Evolutionary conservation across 2,888 invertebrate genomes (phyloP), one percentile per base, ranked within the genome.

Genomic region (Heliconius sara): DNA sequence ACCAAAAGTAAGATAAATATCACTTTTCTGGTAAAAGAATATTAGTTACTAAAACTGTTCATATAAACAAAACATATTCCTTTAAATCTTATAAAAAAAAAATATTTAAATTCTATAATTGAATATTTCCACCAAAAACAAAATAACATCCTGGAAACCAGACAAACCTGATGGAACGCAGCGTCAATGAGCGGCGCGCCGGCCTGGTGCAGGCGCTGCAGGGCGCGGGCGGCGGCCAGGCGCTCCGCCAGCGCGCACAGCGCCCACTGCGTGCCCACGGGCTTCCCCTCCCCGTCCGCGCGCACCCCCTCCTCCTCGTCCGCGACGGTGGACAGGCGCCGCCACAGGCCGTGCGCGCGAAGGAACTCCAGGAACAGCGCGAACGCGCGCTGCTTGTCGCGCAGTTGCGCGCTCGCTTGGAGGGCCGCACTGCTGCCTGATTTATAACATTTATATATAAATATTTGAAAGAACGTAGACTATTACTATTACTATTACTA

Each of bases 381-480:
- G 84, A 98, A 96, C 0, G 98, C 98, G 87, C 97, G 96, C 88
- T 97, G 97, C 92, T 99, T 99, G 90, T 99, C 98, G 84, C 97
- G 97, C 78, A 99, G 93, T 90, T 99, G 99, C 83, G 97, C 97
- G 1, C 96, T 93, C 80, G 98, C 97, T 91, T 98, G 98, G 94
- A 99, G 96, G 4, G 99, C 98, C 27, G 96, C 96, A 0, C 97
- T 97, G 88, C 97, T 96, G 80, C 97, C 60, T 57, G 57, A 3
- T 22, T 1, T 9, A 22, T 57, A 57, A 57, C 6, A 7, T 5
- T 57, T 52, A 52, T 52, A 22, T 57, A 7, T 22, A 22, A 57
- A 57, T 22, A 22, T 57, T 19, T 52, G 19, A 6, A 52, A 52
- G 16, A 19, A 19, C 4, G 16, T 52, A 27, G 27, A 52, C 52